phyloP scores from a whole-genome alignment of 2,797 vertebrate species.

The Urophycis tenuis region DNA sequence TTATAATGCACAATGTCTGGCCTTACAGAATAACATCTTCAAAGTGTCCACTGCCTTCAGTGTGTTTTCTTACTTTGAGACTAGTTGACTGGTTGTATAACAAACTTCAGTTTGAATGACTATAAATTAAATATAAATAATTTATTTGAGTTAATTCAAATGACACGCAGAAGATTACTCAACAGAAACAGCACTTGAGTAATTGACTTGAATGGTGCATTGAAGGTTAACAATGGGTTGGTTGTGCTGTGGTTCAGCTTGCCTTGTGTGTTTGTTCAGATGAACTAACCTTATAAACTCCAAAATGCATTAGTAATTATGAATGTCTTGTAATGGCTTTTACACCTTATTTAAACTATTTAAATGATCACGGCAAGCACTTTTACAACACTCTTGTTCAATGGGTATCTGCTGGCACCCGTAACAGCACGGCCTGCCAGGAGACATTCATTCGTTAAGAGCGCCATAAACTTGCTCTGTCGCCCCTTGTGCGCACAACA shows the following conservation, averaged over 20 bases:
- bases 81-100: background rate
- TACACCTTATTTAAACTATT: background rate
- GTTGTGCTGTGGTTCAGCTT: background rate
- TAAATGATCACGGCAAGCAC: no score
- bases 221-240: background rate
- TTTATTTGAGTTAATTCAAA: background rate
- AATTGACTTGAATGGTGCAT: background rate
- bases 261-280: background rate
- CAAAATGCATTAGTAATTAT: background rate
- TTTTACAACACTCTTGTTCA: background rate
- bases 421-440: background rate
- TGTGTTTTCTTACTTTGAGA: constrained; percentile 4
- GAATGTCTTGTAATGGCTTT: background rate
- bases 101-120: background rate
- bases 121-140: no score
- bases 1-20: no score
- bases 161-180: background rate
- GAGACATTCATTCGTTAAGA: no score
- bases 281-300: background rate
- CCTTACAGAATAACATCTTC: no score
- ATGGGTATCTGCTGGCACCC: background rate
- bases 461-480: no score
- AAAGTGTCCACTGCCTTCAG: background rate
- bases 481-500: background rate
- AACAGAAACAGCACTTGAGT: background rate